Conservation (phyloP, 2,113 vertebrate species). For the Holacanthus passer region DNA sequence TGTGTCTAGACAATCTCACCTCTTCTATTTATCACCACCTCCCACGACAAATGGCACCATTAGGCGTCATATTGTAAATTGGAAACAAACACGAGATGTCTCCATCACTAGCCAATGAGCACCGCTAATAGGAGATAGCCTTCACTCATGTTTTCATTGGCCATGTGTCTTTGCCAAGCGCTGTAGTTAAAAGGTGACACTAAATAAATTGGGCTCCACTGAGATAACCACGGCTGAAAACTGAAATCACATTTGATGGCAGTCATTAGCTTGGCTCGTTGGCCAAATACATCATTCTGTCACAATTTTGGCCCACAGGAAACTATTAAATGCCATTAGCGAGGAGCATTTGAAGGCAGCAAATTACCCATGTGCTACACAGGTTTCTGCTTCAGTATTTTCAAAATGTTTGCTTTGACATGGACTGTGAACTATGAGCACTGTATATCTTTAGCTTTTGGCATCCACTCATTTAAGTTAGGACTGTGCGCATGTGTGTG, state of each 20-base stretch:
- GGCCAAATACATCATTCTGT: conserved; percentile 84
- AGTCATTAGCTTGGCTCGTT: conserved; percentile 82
- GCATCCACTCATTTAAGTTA: background rate
- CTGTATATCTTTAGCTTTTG: conserved; percentile 12
- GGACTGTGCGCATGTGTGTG: background rate
- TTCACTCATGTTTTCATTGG: conserved; percentile 67
- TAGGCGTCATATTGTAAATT: conserved; percentile 63
- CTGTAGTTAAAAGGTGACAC: conserved; percentile 80
- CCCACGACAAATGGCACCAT: conserved; percentile 53
- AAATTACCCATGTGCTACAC: conserved; percentile 72
- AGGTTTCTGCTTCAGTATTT: conserved; percentile 60
- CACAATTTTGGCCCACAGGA: conserved; percentile 74
- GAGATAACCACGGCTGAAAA: conserved; percentile 81
- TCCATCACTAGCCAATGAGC: conserved; percentile 74
- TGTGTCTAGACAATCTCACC: conserved; percentile 37
- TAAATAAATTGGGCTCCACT: conserved; percentile 82
- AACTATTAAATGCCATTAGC: conserved; percentile 82
- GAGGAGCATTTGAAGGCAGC: conserved; percentile 66
- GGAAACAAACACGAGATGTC: conserved; percentile 62
- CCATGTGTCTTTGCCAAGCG: conserved; percentile 78
- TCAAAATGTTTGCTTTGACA: conserved; percentile 60
- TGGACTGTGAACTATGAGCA: conserved; percentile 35
- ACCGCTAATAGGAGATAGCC: conserved; percentile 66
- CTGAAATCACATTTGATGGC: conserved; percentile 82
- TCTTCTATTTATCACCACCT: conserved; percentile 53